These are phyloP conservation scores for Drosophila watanabei DNA, from an alignment of 1,140 invertebrate genomes.

Conservation along the genomic window DNA sequence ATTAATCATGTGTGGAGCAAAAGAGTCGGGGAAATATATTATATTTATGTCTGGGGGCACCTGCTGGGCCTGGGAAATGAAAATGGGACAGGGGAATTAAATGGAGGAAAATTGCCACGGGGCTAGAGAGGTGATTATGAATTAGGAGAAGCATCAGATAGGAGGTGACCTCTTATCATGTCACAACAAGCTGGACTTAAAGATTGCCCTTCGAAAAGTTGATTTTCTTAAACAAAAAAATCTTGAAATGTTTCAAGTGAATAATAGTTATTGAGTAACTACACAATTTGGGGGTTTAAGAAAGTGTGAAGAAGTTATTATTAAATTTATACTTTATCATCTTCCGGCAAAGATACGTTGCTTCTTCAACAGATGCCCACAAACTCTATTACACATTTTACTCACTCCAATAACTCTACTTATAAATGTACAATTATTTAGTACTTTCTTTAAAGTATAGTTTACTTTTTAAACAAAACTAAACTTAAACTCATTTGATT, in stretches of 20 bases:
- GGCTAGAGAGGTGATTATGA: constrained; percentile 15
- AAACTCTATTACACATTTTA: neutral
- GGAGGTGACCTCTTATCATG: constrained; percentile 13
- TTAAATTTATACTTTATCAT: neutral
- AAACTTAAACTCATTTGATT: neutral
- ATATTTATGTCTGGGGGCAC: constrained; percentile 30
- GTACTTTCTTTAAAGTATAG: no score
- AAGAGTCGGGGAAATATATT: constrained; percentile 14
- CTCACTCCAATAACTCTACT: neutral
- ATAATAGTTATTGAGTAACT: neutral
- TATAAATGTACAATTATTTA: no score
- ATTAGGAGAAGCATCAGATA: constrained; percentile 17
- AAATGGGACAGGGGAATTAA: constrained; percentile 29
- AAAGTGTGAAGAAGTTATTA: neutral
- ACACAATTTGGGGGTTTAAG: neutral
- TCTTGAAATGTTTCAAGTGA: neutral
- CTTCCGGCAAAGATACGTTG: neutral
- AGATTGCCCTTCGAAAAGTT: neutral
- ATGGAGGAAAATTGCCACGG: constrained; percentile 12
- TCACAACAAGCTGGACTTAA: constrained; percentile 9
- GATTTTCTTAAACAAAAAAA: neutral
- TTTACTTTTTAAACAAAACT: neutral
- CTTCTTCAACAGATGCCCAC: neutral
- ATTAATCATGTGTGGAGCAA: constrained; percentile 65
- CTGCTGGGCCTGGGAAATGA: constrained; percentile 54